Conservation (phyloP, 2,888 invertebrate species). For the Cephus rjabovi region DNA sequence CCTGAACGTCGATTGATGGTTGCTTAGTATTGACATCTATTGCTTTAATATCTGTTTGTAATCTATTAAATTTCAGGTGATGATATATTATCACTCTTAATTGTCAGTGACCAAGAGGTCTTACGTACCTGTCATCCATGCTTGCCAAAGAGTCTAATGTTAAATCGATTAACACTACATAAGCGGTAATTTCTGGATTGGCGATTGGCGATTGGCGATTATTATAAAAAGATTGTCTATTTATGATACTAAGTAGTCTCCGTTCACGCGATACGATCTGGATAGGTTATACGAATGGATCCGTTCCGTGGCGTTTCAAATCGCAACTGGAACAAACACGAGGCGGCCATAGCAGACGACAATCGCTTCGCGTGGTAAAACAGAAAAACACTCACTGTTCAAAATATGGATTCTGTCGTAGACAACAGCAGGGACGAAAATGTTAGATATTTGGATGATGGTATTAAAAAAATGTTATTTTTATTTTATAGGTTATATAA, state of each 20-base stretch:
- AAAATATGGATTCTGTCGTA: background rate
- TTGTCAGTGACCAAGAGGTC: background rate
- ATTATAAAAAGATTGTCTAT: background rate
- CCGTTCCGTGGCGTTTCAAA: background rate
- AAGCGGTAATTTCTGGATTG: background rate
- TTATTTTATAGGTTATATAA: background rate
- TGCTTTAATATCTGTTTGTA: background rate
- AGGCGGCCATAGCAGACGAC: background rate
- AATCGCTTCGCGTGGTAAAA: background rate
- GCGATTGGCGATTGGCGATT: background rate
- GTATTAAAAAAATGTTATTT: background rate
- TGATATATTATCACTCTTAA: background rate
- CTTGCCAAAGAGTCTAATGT: background rate
- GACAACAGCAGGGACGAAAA: background rate
- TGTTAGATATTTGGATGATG: background rate
- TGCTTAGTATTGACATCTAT: background rate
- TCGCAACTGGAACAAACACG: background rate
- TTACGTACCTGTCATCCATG: background rate
- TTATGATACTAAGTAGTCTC: background rate
- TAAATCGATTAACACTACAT: background rate
- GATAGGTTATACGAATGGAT: background rate
- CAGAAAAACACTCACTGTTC: background rate
- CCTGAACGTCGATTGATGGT: conserved; percentile 45
- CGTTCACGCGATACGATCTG: background rate
- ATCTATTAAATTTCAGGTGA: background rate